A percentile compares a stretch with the other conserved stretches of the same genome.
phyloP scores from a whole-genome alignment of 2,888 invertebrate genomes.

The Hymenopus coronatus region DNA sequence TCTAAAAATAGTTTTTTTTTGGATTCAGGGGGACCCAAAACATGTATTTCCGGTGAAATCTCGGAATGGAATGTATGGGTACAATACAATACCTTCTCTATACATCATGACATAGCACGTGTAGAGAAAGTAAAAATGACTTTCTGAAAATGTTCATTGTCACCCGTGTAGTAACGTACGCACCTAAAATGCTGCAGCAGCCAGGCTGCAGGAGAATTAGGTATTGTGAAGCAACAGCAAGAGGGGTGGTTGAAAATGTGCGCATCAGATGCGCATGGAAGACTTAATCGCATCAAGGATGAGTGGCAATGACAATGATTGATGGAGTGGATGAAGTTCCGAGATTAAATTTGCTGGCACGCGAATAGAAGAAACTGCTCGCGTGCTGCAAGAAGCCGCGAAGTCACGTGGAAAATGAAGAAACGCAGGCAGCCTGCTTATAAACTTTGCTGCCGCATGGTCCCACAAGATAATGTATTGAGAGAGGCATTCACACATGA shows the following conservation, averaged over 20 bases:
- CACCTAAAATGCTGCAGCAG: too few relatives aligned
- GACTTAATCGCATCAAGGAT: not conserved
- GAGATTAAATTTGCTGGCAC: conserved; percentile 19
- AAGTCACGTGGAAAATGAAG: conserved; percentile 5
- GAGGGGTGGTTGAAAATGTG: not conserved
- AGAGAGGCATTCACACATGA: not conserved
- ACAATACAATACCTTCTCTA: too few relatives aligned
- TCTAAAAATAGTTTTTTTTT: too few relatives aligned
- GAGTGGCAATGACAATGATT: conserved; percentile 16
- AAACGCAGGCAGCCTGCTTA: not conserved
- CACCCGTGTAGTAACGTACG: too few relatives aligned
- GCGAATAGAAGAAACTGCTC: not conserved
- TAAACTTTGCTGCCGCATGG: not conserved
- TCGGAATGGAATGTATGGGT: too few relatives aligned
- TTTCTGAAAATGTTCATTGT: too few relatives aligned
- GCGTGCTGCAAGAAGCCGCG: conserved; percentile 1
- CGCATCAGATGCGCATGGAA: not conserved
- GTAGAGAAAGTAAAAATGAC: too few relatives aligned
- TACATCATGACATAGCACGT: too few relatives aligned
- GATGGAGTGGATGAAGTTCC: conserved; percentile 5
- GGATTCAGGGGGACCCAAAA: too few relatives aligned
- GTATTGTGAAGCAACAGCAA: too few relatives aligned
- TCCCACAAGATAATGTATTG: not conserved
- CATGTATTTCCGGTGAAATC: too few relatives aligned
- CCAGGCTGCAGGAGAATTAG: too few relatives aligned